These are phyloP conservation scores for Drosophila pandora DNA, from an alignment of 1,140 invertebrate species.

Conservation along the genomic window DNA sequence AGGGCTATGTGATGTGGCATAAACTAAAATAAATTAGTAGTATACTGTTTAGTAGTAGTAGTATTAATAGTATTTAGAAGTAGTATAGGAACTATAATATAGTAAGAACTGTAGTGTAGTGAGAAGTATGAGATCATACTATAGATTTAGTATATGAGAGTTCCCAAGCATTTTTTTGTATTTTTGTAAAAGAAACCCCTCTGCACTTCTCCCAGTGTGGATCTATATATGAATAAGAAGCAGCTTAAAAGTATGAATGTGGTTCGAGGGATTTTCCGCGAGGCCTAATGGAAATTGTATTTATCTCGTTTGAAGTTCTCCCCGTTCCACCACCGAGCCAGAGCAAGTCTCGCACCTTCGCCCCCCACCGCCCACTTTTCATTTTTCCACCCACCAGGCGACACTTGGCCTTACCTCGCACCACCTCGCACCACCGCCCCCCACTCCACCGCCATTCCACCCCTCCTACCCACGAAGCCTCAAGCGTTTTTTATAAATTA, in stretches of 20 bases:
- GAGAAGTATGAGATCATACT: no score
- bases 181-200: no score
- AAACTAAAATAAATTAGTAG: no score
- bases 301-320: constrained; percentile 80
- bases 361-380: constrained; percentile 1
- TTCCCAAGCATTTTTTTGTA: no score
- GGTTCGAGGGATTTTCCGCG: constrained; percentile 72
- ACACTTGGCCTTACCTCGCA: constrained; percentile 73
- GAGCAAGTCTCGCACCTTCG: constrained; percentile 27
- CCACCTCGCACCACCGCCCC: constrained; percentile 53
- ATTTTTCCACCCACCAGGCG: constrained; percentile 37
- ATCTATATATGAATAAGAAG: constrained; percentile 31
- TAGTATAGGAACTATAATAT: no score
- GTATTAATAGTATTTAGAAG: no score
- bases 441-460: not conserved
- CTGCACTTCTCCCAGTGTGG: constrained; percentile 1
- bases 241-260: constrained; percentile 65
- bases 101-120: no score
- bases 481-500: constrained; percentile 81
- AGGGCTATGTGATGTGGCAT: no score
- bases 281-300: constrained; percentile 82
- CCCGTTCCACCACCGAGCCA: constrained; percentile 53
- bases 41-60: no score
- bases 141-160: no score
- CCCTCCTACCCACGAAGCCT: constrained; percentile 26